phyloP scores from a whole-genome alignment of 2,797 vertebrate species.

The Peromyscus aztecus region DNA sequence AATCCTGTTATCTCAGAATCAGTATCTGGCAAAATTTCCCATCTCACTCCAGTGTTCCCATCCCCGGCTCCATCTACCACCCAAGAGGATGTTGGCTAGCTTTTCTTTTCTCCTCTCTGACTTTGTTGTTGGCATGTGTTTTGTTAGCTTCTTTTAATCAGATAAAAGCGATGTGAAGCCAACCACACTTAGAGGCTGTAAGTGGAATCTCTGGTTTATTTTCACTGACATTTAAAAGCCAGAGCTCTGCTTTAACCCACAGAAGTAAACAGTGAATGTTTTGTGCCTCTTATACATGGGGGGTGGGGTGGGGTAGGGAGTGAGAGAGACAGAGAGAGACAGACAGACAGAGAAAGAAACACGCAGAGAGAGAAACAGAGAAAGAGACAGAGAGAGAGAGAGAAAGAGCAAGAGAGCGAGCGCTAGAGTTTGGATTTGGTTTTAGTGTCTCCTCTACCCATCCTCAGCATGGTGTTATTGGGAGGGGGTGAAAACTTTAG shows the following conservation, averaged over 20 bases:
- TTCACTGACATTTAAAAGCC: constrained; percentile 1
- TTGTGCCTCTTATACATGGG: not conserved
- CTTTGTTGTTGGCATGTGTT: not conserved
- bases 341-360: not conserved
- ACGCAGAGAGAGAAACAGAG: too few relatives aligned
- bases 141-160: constrained; percentile 1
- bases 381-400: not conserved
- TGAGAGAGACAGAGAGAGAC: not conserved
- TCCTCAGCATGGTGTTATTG: not conserved
- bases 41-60: not conserved
- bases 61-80: not conserved
- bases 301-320: too few relatives aligned
- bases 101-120: not conserved
- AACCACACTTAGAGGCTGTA: not conserved
- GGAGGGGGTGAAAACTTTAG: not conserved
- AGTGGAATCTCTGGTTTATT: constrained; percentile 25
- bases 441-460: not conserved
- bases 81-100: not conserved
- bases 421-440: not conserved
- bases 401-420: not conserved
- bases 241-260: not conserved
- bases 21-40: not conserved
- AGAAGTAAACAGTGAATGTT: not conserved
- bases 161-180: constrained; percentile 6
- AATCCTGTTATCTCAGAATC: not conserved